These are phyloP conservation scores for Caenorhabditis zanzibari DNA, from an alignment of 2,888 invertebrate genomes.

Conservation along the genomic window DNA sequence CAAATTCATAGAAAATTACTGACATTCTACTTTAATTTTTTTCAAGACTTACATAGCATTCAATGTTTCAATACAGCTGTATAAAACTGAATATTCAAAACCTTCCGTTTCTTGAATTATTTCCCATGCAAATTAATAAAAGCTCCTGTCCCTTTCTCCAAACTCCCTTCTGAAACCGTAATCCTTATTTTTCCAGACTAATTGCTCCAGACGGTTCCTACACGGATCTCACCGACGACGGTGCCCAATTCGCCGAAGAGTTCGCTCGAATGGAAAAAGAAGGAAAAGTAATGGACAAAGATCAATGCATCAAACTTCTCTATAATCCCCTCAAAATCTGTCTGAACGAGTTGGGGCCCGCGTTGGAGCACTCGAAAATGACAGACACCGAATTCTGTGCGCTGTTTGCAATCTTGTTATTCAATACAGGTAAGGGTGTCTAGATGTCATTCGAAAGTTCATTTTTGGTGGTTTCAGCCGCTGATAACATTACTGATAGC, in stretches of 20 bases:
- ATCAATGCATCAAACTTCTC: constrained; percentile 64
- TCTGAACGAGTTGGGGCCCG: constrained; percentile 71
- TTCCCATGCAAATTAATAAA: too few relatives aligned
- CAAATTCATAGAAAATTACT: too few relatives aligned
- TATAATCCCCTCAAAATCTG: constrained; percentile 70
- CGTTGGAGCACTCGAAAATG: constrained; percentile 74
- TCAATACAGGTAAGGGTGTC: constrained; percentile 73
- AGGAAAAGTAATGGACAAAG: constrained; percentile 61
- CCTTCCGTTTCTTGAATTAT: too few relatives aligned
- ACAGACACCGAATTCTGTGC: constrained; percentile 78
- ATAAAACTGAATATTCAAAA: too few relatives aligned
- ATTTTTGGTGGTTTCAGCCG: constrained; percentile 50
- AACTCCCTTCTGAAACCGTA: too few relatives aligned
- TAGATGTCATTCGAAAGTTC: constrained; percentile 54
- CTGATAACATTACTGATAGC: constrained; percentile 56
- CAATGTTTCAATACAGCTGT: too few relatives aligned
- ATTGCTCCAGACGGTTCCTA: constrained; percentile 68
- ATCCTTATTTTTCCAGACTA: constrained; percentile 66
- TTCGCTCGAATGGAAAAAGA: not conserved
- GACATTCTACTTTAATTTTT: too few relatives aligned
- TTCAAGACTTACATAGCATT: too few relatives aligned
- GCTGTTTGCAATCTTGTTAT: constrained; percentile 74
- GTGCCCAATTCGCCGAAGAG: constrained; percentile 62
- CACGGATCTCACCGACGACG: constrained; percentile 68
- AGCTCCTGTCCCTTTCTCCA: too few relatives aligned